A percentile compares a stretch with the other conserved stretches of the same genome.
phyloP scores from a whole-genome alignment of 1,140 invertebrate genomes.

The Spodoptera litura region DNA sequence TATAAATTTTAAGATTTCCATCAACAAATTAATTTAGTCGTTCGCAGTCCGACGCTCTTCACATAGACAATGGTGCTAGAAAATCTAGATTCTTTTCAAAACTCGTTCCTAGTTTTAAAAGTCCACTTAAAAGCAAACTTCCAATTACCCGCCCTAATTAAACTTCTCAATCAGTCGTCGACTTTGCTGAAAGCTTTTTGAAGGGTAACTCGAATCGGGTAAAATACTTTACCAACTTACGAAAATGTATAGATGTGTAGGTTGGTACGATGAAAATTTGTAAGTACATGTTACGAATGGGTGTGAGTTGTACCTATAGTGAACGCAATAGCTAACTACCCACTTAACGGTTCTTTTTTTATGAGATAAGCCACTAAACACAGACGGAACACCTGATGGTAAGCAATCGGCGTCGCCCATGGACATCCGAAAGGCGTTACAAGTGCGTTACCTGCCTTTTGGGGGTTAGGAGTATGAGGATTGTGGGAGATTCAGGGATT shows the following conservation, averaged over 20 bases:
- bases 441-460: too few species aligned
- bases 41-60: neutral
- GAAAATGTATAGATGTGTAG: neutral
- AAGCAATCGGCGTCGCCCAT: too few species aligned
- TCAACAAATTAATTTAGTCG: neutral
- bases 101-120: slow-evolving; percentile 19
- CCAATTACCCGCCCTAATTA: slow-evolving; percentile 35
- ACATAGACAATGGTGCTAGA: slow-evolving; percentile 22
- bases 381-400: too few species aligned
- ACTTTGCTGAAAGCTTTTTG: slow-evolving; percentile 19
- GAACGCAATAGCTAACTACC: too few species aligned
- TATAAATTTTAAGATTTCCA: neutral
- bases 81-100: slow-evolving; percentile 31
- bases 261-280: neutral
- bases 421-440: too few species aligned
- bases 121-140: slow-evolving; percentile 32
- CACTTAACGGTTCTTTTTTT: too few species aligned
- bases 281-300: too few species aligned
- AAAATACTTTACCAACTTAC: neutral
- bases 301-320: too few species aligned
- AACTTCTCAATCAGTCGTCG: slow-evolving; percentile 25
- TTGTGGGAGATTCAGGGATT: too few species aligned
- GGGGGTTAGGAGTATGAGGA: too few species aligned
- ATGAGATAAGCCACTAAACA: too few species aligned
- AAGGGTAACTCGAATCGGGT: slow-evolving; percentile 13